These are phyloP conservation scores for Epizoanthus rinbou DNA, from an alignment of 92 coral and sea anemone genomes.

Conservation along the genomic window DNA sequence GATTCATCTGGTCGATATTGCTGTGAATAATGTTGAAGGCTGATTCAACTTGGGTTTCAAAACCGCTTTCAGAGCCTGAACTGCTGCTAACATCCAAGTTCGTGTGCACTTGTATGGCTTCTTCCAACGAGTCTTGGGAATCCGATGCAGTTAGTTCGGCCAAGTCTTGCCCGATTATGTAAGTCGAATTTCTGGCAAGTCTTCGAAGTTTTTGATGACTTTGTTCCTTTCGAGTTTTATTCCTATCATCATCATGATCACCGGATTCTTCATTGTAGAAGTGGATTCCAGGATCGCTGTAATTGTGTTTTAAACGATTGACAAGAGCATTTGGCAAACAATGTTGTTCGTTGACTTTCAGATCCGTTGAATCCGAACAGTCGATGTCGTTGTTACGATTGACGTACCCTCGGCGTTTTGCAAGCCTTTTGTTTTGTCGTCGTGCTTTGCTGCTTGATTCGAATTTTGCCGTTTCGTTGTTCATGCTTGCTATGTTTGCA, in stretches of 20 bases:
- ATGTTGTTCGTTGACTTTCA: constrained; percentile 12
- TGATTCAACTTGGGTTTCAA: constrained; percentile 33
- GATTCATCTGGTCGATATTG: constrained; percentile 29
- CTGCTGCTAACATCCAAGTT: constrained; percentile 14
- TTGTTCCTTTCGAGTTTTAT: background rate
- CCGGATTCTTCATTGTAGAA: background rate
- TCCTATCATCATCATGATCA: background rate
- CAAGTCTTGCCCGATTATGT: background rate
- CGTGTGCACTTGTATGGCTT: background rate
- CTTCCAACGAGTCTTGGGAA: constrained; percentile 7
- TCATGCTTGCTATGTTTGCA: constrained; percentile 49
- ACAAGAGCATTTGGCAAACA: background rate
- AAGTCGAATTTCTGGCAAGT: constrained; percentile 15
- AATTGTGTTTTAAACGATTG: background rate
- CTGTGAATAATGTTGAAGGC: constrained; percentile 24
- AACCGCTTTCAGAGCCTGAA: constrained; percentile 35
- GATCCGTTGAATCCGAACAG: background rate
- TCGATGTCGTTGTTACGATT: background rate
- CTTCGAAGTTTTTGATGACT: constrained; percentile 38
- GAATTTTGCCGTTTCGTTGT: background rate
- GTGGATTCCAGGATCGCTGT: background rate
- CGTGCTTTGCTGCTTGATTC: constrained; percentile 19
- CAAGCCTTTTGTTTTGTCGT: constrained; percentile 39
- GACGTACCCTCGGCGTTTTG: constrained; percentile 32
- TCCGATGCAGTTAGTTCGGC: background rate